A percentile compares a stretch with the other conserved stretches of the same genome.
Evolutionary conservation across 2,797 vertebrate species (phyloP).

Genomic region (Spinibarbus caldwelli): DNA sequence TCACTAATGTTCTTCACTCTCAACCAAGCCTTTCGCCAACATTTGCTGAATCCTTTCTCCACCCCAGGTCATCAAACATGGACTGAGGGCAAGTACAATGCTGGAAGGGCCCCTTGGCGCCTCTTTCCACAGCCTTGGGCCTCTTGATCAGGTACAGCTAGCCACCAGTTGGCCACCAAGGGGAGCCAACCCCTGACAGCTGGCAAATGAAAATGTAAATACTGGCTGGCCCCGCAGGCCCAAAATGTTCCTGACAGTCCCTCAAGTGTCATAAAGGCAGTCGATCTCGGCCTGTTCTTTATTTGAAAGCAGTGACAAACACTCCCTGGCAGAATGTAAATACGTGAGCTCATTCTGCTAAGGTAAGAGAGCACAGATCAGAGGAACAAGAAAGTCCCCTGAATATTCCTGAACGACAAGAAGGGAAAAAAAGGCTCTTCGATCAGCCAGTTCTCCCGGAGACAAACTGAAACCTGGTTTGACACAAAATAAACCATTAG

Average conservation of each 20-base stretch:
- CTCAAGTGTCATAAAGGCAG: conserved; percentile 78
- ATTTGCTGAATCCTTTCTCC: conserved; percentile 29
- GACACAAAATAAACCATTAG: conserved; percentile 88
- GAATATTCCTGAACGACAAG: conserved; percentile 49
- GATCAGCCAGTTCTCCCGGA: conserved; percentile 56
- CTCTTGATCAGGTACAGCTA: conserved; percentile 54
- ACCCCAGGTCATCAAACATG: conserved; percentile 33
- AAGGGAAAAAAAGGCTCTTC: conserved; percentile 60
- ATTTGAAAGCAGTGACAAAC: conserved; percentile 87
- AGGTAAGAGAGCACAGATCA: conserved; percentile 68
- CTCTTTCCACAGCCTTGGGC: conserved; percentile 47
- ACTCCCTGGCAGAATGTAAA: conserved; percentile 83
- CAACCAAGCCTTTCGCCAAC: conserved; percentile 28
- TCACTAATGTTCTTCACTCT: conserved; percentile 35
- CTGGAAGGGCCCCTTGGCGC: conserved; percentile 1
- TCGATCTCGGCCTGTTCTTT: conserved; percentile 74
- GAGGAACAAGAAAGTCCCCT: conserved; percentile 60
- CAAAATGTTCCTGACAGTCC: conserved; percentile 77
- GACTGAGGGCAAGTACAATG: background rate
- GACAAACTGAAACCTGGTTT: conserved; percentile 75
- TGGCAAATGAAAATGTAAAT: conserved; percentile 85
- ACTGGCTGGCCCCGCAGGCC: conserved; percentile 70
- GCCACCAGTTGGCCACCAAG: conserved; percentile 63
- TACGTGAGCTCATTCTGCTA: conserved; percentile 76
- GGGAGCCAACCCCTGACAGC: conserved; percentile 73